These are phyloP conservation scores for Creontiades dilutus DNA, from an alignment of 2,888 invertebrate species.

Conservation along the genomic window DNA sequence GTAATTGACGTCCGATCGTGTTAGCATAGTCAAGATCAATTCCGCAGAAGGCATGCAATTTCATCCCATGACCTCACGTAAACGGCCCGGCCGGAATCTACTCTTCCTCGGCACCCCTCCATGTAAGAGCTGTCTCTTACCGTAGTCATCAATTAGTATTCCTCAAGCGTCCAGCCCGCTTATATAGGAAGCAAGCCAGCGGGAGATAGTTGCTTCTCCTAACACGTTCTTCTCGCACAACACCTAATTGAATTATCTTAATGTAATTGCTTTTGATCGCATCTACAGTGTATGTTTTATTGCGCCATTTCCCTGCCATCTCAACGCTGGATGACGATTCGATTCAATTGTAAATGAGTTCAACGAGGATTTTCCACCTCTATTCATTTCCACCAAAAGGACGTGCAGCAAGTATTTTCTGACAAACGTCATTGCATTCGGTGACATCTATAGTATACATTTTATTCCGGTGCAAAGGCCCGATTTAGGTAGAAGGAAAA, in stretches of 20 bases:
- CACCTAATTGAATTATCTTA: slow-evolving; percentile 46
- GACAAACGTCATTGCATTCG: too few species aligned
- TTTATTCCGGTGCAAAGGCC: too few species aligned
- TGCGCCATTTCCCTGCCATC: too few species aligned
- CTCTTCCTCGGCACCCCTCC: neutral
- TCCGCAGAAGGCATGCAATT: slow-evolving; percentile 46
- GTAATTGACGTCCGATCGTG: slow-evolving; percentile 65
- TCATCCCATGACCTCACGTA: slow-evolving; percentile 68
- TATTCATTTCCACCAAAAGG: too few species aligned
- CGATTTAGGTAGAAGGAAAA: too few species aligned
- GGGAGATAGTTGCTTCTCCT: neutral
- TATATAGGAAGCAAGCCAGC: neutral
- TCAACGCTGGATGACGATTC: too few species aligned
- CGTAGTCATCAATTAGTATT: slow-evolving; percentile 61
- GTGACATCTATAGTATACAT: too few species aligned
- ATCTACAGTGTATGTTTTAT: too few species aligned
- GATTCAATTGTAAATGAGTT: too few species aligned
- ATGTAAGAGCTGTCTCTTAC: neutral
- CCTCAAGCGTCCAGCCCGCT: neutral
- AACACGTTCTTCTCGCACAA: slow-evolving; percentile 28
- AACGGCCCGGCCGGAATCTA: slow-evolving; percentile 54
- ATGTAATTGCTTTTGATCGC: slow-evolving; percentile 17
- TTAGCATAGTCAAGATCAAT: slow-evolving; percentile 58
- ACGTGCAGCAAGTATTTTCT: too few species aligned
- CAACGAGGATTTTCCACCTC: too few species aligned